Conservation (phyloP, 2,888 invertebrate genomes). For the Luperina testacea region DNA sequence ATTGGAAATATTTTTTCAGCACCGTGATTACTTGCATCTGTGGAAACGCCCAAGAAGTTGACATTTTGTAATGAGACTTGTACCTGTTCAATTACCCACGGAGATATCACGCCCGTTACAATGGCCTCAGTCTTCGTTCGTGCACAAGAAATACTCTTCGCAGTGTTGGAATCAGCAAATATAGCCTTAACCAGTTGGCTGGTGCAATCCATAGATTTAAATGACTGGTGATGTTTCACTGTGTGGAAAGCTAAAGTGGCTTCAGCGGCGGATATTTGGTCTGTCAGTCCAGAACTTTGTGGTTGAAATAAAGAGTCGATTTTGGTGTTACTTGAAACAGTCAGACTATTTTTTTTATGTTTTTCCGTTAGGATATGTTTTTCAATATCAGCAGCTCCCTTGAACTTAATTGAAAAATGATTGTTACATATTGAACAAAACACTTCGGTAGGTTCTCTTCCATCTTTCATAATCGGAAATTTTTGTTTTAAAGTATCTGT, state of each 20-base stretch:
- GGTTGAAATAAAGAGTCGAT: slow-evolving; percentile 43
- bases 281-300: slow-evolving; percentile 33
- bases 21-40: slow-evolving; percentile 68
- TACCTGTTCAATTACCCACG: slow-evolving; percentile 44
- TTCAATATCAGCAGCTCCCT: slow-evolving; percentile 34
- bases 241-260: slow-evolving; percentile 59
- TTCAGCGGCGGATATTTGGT: slow-evolving; percentile 45
- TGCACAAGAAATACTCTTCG: slow-evolving; percentile 3
- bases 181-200: neutral
- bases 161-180: too few species aligned
- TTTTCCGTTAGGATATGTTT: slow-evolving; percentile 31
- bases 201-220: slow-evolving; percentile 42
- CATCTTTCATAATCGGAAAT: too few species aligned
- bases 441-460: too few species aligned
- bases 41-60: slow-evolving; percentile 58
- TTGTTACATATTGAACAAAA: too few species aligned
- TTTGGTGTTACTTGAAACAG: slow-evolving; percentile 32
- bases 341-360: slow-evolving; percentile 27
- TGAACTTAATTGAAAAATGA: slow-evolving; percentile 17
- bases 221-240: slow-evolving; percentile 61
- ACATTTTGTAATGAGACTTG: slow-evolving; percentile 50
- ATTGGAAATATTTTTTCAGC: slow-evolving; percentile 64
- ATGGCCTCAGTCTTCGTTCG: slow-evolving; percentile 60
- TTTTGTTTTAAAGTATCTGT: too few species aligned
- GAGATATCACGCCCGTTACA: slow-evolving; percentile 52